A percentile compares a stretch with the other conserved stretches of the same genome.
phyloP scores from a whole-genome alignment of 2,888 invertebrate genomes.

The Campaea margaritaria region DNA sequence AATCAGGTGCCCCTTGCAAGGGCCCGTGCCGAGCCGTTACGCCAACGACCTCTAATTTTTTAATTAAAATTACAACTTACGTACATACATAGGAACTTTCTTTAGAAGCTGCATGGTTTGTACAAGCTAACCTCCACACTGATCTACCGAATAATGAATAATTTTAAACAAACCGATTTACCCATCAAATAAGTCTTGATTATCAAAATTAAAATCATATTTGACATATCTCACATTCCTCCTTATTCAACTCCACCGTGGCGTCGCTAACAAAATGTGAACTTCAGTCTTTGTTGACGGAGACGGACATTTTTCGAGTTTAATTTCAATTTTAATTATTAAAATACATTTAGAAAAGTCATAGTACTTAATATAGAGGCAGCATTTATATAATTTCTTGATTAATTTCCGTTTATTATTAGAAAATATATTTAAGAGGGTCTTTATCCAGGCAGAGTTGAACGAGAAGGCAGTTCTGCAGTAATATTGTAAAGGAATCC shows the following conservation, averaged over 20 bases:
- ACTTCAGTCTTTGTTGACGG: slow-evolving; percentile 26
- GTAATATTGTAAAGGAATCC: slow-evolving; percentile 75
- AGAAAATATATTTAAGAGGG: slow-evolving; percentile 24
- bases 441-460: slow-evolving; percentile 46
- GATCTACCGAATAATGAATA: slow-evolving; percentile 80
- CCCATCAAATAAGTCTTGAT: slow-evolving; percentile 73
- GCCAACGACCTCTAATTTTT: slow-evolving; percentile 75
- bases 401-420: background rate
- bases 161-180: slow-evolving; percentile 71
- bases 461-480: slow-evolving; percentile 54
- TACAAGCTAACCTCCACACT: slow-evolving; percentile 85
- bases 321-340: slow-evolving; percentile 1
- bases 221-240: slow-evolving; percentile 45
- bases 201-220: slow-evolving; percentile 56
- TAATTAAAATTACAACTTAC: slow-evolving; percentile 83
- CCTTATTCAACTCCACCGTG: slow-evolving; percentile 51
- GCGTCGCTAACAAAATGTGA: slow-evolving; percentile 9
- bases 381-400: too few species aligned
- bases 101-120: slow-evolving; percentile 85
- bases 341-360: slow-evolving; percentile 18
- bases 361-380: background rate
- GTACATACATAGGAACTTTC: slow-evolving; percentile 86
- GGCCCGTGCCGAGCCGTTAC: slow-evolving; percentile 62
- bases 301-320: slow-evolving; percentile 15
- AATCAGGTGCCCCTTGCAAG: slow-evolving; percentile 59